These are phyloP conservation scores for Aurelia sp. DNA, from an alignment of 30 jellyfish, hydroid and myxozoan species.

Conservation along the genomic window DNA sequence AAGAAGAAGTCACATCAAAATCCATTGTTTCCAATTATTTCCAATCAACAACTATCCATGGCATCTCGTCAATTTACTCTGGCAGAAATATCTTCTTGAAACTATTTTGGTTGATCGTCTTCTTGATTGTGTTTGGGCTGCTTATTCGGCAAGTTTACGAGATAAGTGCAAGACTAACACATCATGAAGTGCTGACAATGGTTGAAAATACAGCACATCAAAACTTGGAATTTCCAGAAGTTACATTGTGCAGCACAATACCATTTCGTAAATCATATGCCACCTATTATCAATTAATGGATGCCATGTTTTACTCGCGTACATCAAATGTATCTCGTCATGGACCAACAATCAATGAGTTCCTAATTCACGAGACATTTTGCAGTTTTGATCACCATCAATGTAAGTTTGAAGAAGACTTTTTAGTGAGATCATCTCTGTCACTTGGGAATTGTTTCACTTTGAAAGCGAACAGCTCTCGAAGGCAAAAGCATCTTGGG, in stretches of 20 bases:
- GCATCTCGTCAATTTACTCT: neutral
- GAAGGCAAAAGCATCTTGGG: constrained; percentile 1
- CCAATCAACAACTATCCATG: neutral
- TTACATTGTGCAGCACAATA: neutral
- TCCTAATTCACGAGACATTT: neutral
- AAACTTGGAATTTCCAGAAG: neutral
- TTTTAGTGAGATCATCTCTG: neutral
- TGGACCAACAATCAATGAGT: neutral
- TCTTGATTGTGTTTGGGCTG: neutral
- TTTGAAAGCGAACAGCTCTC: neutral
- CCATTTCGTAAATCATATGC: too few species aligned
- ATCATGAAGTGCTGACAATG: neutral
- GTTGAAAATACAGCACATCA: neutral
- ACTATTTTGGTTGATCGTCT: neutral
- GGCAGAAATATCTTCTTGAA: neutral
- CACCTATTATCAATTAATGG: too few species aligned
- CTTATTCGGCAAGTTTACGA: neutral
- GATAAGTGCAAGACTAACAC: neutral
- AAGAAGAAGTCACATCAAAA: neutral
- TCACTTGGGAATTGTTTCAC: constrained; percentile 5
- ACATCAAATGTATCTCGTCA: neutral
- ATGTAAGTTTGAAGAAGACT: neutral
- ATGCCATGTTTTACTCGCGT: too few species aligned
- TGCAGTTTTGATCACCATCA: neutral
- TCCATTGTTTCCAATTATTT: neutral